Evolutionary conservation across 2,113 vertebrate genomes (phyloP).

Genomic region (Sceloporus tristichus): DNA sequence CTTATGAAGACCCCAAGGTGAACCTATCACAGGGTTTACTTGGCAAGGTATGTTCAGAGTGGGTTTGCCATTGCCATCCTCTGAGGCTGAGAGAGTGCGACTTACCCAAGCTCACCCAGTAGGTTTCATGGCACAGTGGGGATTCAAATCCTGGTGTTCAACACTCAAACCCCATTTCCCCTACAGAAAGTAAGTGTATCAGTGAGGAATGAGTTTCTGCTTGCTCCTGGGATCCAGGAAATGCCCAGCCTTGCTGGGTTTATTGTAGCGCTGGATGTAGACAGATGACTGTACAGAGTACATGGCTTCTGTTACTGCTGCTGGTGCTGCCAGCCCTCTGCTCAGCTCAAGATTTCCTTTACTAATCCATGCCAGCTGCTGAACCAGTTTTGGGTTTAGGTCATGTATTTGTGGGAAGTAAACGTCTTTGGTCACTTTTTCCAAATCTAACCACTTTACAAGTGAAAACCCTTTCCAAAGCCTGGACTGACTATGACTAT

Average conservation of each 20-base stretch:
- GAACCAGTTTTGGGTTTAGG: constrained; percentile 39
- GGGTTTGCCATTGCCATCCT: too few relatives aligned
- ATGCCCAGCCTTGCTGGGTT: background rate
- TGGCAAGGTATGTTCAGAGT: too few relatives aligned
- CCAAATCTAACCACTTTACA: constrained; percentile 22
- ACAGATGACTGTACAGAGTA: background rate
- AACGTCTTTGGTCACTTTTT: constrained; percentile 37
- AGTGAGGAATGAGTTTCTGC: background rate
- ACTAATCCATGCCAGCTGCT: constrained; percentile 16
- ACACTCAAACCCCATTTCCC: too few relatives aligned
- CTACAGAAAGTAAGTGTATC: too few relatives aligned
- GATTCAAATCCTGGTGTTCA: too few relatives aligned
- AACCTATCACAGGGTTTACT: too few relatives aligned
- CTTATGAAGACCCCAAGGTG: too few relatives aligned
- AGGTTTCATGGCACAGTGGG: too few relatives aligned
- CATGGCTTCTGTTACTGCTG: background rate
- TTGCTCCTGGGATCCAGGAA: background rate
- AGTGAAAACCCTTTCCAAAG: constrained; percentile 14
- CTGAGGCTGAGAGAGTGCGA: too few relatives aligned
- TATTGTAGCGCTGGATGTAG: background rate
- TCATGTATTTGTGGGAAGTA: constrained; percentile 29
- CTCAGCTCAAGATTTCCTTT: constrained; percentile 25
- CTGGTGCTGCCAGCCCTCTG: background rate
- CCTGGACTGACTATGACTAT: background rate
- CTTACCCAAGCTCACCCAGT: too few relatives aligned